Base-by-base conservation (phyloP, 2,113 vertebrate genomes). In the Setophaga kirtlandii region DNA sequence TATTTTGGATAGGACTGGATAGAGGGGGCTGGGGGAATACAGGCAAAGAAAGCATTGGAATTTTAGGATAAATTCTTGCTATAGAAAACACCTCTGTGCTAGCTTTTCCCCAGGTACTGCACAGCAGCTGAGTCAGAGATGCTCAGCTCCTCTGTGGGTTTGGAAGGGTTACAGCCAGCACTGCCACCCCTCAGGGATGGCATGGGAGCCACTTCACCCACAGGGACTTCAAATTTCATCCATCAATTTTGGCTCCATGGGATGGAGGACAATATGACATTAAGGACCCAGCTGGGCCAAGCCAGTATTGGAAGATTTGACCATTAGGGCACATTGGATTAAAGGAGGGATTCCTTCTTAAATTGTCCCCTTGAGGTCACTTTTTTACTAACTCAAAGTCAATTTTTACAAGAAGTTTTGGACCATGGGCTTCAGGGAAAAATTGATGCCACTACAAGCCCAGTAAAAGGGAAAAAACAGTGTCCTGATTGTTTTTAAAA, bases 191-290 rank as follows among this genome's bases (percentile, higher is more conserved):
- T 46, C 37, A 23, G 33, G 15, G 17, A 41, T 7, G 7, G 12
- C 8, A 2, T 0, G 1, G 62, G 67, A 73, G 56, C 16, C 22
- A 44, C 6, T 0, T 9, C 50, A 28, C n/a, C 33, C 68, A 27
- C 27, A 35, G 35, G 10, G 17, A 46, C 27, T 9, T 11, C 22
- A 70, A 8, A 25, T 49, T 70, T 39, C 56, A 53, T 18, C 44
- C 52, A 27, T 25, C 31, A 58, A 5, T 33, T 76, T 50, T 76
- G 17, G 17, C 25, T 69, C 49, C 33, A 1, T 39, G 49, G 15
- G 25, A 46, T 35, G 30, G 37, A 77, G 24, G 28, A 22, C 50
- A 88, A 90, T 0, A 90, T 0, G 2, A 52, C 28, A 6, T 37
- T n/a, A 55, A 46, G 37, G 28, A 59, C 30, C 33, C 12, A 12